Conservation (phyloP, 2,113 vertebrate species). For the Platysternon megacephalum region DNA sequence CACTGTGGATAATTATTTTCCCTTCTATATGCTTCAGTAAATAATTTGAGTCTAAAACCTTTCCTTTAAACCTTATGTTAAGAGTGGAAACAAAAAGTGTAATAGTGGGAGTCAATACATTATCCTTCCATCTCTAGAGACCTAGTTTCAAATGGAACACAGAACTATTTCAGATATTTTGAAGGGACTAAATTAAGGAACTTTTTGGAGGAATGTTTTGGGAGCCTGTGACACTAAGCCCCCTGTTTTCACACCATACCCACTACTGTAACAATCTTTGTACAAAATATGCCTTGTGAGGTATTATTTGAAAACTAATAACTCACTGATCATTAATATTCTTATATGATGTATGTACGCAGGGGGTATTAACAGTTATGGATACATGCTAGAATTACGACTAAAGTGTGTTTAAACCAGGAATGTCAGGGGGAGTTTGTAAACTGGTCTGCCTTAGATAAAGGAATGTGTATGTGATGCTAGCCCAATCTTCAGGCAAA, state of each 20-base stretch:
- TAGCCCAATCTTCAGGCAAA: background rate
- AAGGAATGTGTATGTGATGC: background rate
- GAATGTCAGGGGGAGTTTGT: background rate
- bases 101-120: background rate
- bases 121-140: conserved; percentile 27
- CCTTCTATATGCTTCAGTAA: background rate
- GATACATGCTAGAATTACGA: background rate
- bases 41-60: conserved; percentile 4
- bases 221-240: background rate
- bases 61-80: background rate
- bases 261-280: background rate
- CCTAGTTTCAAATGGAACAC: background rate
- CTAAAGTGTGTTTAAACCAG: background rate
- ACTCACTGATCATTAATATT: background rate
- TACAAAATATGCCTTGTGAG: background rate
- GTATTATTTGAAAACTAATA: background rate
- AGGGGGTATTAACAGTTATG: background rate
- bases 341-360: background rate
- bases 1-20: background rate
- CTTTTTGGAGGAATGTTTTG: background rate
- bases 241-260: no score
- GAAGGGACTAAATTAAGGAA: conserved; percentile 38
- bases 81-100: conserved; percentile 16
- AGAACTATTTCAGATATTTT: conserved; percentile 2
- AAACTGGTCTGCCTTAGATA: background rate